Evolutionary conservation across 2,113 vertebrate species (phyloP), one percentile per base, ranked within the genome.

Genomic region (Oostethus manadensis): DNA sequence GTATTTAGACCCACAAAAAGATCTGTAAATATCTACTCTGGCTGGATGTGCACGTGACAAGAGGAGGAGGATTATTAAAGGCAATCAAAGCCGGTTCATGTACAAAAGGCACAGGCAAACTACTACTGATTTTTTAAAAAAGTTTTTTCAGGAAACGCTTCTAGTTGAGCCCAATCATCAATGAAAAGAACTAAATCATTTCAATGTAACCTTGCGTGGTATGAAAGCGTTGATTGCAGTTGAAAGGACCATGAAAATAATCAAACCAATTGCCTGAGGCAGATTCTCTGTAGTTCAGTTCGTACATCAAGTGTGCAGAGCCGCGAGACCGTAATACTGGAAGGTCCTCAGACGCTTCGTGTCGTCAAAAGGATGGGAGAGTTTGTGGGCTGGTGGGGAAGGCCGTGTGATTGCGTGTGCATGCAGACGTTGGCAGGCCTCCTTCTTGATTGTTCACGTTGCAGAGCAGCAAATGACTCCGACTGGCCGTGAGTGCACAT

Each of bases 1-100:
- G 71, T 73, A 81, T 54, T 26, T 81, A 83, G 85, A 91, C 87
- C 87, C 61, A 23, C 69, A 87, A 86, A n/a, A 86, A 20, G 83
- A 89, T 88, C 88, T 81, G 81, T 87, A 89, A 86, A 87, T 71
- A 81, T 87, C 81, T 79, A 83, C 83, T 88, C 87, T 84, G 89
- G 84, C 83, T 78, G 75, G 70, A 78, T 75, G 77, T 79, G 75
- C 66, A 77, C 74, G 77, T 20, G 71, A 74, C 73, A 18, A 29
- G 13, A 18, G 40, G 29, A 35, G 29, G n/a, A 35, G 17, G 33
- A 48, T 13, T 15, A 55, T 17, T 21, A 46, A 71, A 71, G 64
- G 68, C 66, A 75, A 14, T 55, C 47, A 14, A 66, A 51, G 70
- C 70, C 62, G 58, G 51, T 74, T 51, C 8, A 10, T 10, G 26